Base-by-base conservation (phyloP, 2,888 invertebrate genomes). In the Lumbricus terrestris region DNA sequence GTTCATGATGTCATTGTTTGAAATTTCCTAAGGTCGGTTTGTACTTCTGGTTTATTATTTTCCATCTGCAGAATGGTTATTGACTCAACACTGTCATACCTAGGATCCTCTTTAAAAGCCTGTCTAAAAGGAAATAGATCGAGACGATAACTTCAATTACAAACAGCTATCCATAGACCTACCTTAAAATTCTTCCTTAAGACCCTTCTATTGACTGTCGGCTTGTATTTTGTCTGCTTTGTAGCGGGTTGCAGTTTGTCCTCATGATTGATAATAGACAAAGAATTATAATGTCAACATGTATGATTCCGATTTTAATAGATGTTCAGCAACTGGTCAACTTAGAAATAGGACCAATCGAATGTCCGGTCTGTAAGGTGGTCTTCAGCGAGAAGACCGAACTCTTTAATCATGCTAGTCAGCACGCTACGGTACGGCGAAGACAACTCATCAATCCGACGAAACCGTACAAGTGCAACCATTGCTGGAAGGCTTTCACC, bases 401-500 rank as follows among this genome's bases (percentile, higher is more conserved):
- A 40, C 93, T 96, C 83, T 94, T 96, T 20, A 94, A 94, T 88
- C 96, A 96, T 92, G 95, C 96, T 11, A 94, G 95, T 35, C 94
- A 94, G 88, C 96, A 96, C 92, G 95, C 95, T 0, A 94, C 93
- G 88, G 42, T 33, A 20, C 38, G 82, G 18, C 54, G 42, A 11
- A 11, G 35, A n/a, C 69, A 40, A 69, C 85, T 69, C n/a, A 34
- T 33, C 20, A 33, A 33, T 93, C 93, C 88, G 93, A 93, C 90
- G 92, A 92, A 83, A 89, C 92, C 42, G n/a, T 95, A 95, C 93
- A 96, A 96, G 93, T 97, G 97, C 94, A 95, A 29, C 47, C 95
- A 96, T 93, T 97, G 97, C 93, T 96, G 96, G 93, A 97, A 96
- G 94, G 95, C 96, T 47, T 97, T 97, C 94, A 95, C 96, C 4